Percentiles rank a stretch among this genome's conserved stretches.
phyloP scores from a whole-genome alignment of 2,113 vertebrate species.

The Camelus bactrianus region DNA sequence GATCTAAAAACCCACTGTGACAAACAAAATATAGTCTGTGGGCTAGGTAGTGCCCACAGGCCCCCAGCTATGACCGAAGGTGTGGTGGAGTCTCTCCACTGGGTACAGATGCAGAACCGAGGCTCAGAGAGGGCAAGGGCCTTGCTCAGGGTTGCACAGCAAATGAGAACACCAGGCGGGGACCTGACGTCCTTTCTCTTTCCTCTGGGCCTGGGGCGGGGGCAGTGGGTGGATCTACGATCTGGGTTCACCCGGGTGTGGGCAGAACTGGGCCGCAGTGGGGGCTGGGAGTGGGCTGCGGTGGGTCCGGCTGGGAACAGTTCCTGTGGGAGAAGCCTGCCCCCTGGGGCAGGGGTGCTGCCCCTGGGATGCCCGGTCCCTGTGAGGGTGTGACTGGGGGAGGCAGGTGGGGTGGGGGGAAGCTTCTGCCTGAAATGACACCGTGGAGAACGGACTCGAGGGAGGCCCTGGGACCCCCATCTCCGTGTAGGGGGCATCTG shows the following conservation, averaged over 20 bases:
- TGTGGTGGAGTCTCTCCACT: background rate
- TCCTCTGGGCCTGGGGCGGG: background rate
- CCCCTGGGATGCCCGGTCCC: conserved; percentile 72
- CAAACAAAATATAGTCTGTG: background rate
- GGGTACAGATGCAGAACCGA: background rate
- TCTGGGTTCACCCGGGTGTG: background rate
- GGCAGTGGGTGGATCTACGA: background rate
- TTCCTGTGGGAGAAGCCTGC: conserved; percentile 50
- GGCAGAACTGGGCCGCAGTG: background rate
- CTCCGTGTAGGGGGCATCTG: background rate
- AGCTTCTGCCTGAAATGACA: background rate
- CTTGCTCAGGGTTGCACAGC: background rate
- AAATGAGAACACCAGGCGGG: background rate
- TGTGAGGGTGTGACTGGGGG: background rate
- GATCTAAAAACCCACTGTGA: background rate
- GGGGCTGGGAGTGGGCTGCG: fast-evolving
- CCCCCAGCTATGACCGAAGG: background rate
- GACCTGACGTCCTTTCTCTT: background rate
- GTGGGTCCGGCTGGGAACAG: background rate
- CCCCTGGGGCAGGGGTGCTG: conserved; percentile 53
- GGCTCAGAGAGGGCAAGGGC: background rate
- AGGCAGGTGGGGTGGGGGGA: too few species aligned
- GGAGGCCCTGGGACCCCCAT: background rate
- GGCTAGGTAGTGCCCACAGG: background rate
- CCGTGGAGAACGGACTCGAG: background rate